Evolutionary conservation across 1,140 invertebrate genomes (phyloP).

Genomic region (Sitobion miscanthi): DNA sequence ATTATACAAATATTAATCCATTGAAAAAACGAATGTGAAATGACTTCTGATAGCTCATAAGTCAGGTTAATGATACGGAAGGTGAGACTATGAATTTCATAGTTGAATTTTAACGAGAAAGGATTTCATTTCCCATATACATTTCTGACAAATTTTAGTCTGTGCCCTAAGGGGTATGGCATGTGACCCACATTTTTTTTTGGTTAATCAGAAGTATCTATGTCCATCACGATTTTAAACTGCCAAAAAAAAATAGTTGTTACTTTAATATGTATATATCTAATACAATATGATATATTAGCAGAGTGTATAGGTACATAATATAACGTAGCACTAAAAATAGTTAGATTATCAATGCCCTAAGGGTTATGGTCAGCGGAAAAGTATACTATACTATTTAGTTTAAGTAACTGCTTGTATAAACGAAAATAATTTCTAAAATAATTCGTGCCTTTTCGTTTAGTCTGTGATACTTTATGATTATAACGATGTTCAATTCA

Average conservation of each 20-base stretch:
- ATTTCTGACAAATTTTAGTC: not conserved
- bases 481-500: not conserved
- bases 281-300: not conserved
- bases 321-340: not conserved
- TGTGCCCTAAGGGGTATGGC: not conserved
- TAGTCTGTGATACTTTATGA: not conserved
- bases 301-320: not conserved
- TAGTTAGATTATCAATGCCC: not conserved
- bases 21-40: slow-evolving; percentile 8
- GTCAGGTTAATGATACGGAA: slow-evolving; percentile 20
- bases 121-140: not conserved
- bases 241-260: not conserved
- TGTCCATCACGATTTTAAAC: slow-evolving; percentile 6
- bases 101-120: slow-evolving; percentile 21
- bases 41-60: not conserved
- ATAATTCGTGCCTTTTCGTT: slow-evolving; percentile 27
- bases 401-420: not conserved
- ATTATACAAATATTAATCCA: not conserved
- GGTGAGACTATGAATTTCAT: not conserved
- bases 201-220: not conserved
- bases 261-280: not conserved
- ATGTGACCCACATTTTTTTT: slow-evolving; percentile 35
- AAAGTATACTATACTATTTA: not conserved
- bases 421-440: slow-evolving; percentile 32
- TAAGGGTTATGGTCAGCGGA: not conserved